phyloP scores from a whole-genome alignment of 2,888 invertebrate species.

The Phyllotreta striolata region DNA sequence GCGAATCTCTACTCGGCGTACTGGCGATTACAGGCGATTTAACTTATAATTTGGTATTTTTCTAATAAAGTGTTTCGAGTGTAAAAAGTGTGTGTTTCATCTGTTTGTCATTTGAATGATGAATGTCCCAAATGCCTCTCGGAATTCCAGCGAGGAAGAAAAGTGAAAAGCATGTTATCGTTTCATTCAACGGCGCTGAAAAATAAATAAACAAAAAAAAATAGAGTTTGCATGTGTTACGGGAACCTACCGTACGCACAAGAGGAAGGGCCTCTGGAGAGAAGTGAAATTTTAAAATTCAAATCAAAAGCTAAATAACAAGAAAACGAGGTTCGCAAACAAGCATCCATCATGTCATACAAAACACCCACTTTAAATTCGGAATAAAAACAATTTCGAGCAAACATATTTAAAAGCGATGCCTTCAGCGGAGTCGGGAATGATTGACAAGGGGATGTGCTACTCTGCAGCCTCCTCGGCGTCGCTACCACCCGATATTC shows the following conservation, averaged over 20 bases:
- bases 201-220: slow-evolving; percentile 38
- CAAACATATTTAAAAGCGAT: slow-evolving; percentile 61
- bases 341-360: slow-evolving; percentile 60
- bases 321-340: slow-evolving; percentile 59
- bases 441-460: slow-evolving; percentile 60
- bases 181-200: slow-evolving; percentile 15
- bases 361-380: slow-evolving; percentile 61
- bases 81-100: too few relatives aligned
- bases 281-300: slow-evolving; percentile 53
- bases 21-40: too few relatives aligned
- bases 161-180: slow-evolving; percentile 8
- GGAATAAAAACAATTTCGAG: slow-evolving; percentile 62
- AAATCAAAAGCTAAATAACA: slow-evolving; percentile 60
- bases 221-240: slow-evolving; percentile 36
- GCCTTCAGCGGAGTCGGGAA: slow-evolving; percentile 55
- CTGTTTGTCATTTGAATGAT: slow-evolving; percentile 12
- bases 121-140: slow-evolving; percentile 2
- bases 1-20: too few relatives aligned
- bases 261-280: slow-evolving; percentile 43
- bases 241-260: slow-evolving; percentile 20
- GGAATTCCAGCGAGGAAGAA: neutral
- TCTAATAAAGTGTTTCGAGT: too few relatives aligned
- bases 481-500: slow-evolving; percentile 49
- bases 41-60: too few relatives aligned
- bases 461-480: slow-evolving; percentile 33